Conservation (phyloP, 1,140 invertebrate genomes). For the Pseudomyrmex flavicornis region DNA sequence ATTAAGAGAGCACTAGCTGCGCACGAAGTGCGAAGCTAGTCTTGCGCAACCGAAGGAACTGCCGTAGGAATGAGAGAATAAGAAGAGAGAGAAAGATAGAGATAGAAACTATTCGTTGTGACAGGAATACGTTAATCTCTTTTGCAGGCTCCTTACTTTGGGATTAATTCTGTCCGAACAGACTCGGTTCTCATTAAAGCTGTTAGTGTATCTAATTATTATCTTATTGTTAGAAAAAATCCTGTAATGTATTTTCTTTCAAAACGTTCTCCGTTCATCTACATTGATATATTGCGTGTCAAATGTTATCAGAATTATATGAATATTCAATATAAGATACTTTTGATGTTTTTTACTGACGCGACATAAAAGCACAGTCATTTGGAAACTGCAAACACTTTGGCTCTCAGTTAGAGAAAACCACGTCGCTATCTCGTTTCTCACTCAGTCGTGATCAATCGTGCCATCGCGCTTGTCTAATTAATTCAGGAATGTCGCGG, state of each 20-base stretch:
- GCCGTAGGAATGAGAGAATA: background rate
- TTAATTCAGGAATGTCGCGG: slow-evolving; percentile 53
- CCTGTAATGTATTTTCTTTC: background rate
- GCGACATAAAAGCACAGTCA: background rate
- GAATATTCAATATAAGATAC: background rate
- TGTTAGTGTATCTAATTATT: slow-evolving; percentile 56
- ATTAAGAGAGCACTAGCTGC: slow-evolving; percentile 75
- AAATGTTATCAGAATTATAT: background rate
- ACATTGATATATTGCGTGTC: background rate
- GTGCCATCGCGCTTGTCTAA: slow-evolving; percentile 20
- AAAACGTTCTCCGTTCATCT: background rate
- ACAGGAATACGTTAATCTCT: slow-evolving; percentile 67
- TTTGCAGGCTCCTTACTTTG: slow-evolving; percentile 72
- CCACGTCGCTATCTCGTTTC: background rate
- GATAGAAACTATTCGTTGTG: slow-evolving; percentile 11
- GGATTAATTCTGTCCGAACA: slow-evolving; percentile 67
- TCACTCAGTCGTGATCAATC: background rate
- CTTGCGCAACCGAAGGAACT: slow-evolving; percentile 57
- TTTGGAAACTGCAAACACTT: background rate
- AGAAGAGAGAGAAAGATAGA: slow-evolving; percentile 5
- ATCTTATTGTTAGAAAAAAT: background rate
- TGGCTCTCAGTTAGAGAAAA: too few species aligned
- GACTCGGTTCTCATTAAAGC: background rate
- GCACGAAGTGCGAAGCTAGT: slow-evolving; percentile 69
- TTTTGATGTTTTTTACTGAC: background rate